Evolutionary conservation across 2,888 invertebrate genomes (phyloP).

Genomic region (Dusona sp.): DNA sequence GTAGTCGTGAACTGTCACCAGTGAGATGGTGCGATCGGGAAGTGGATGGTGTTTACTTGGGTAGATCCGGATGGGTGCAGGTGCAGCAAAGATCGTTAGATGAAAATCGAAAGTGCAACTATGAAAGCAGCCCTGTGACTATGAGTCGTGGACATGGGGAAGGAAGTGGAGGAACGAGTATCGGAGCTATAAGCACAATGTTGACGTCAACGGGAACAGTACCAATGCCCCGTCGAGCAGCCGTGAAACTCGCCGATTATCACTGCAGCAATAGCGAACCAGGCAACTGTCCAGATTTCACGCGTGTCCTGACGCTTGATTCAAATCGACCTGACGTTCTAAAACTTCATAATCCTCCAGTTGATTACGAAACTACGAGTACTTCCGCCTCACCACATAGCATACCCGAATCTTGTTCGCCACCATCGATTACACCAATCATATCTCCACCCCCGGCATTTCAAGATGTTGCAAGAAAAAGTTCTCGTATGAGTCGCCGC

Average conservation of each 20-base stretch:
- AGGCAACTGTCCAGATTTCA: constrained; percentile 79
- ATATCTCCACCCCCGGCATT: constrained; percentile 90
- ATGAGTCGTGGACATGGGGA: constrained; percentile 52
- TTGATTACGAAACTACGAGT: constrained; percentile 81
- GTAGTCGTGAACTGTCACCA: constrained; percentile 86
- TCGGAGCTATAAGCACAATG: constrained; percentile 70
- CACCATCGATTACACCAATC: constrained; percentile 89
- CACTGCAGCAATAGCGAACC: constrained; percentile 84
- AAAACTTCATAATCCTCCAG: constrained; percentile 80
- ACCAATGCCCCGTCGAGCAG: constrained; percentile 84
- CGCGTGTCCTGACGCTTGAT: constrained; percentile 74
- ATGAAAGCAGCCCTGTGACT: constrained; percentile 74
- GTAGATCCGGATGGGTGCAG: constrained; percentile 87
- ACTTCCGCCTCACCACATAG: constrained; percentile 83
- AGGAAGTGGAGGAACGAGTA: constrained; percentile 50
- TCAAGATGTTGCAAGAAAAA: constrained; percentile 85
- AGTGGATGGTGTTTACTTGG: constrained; percentile 87
- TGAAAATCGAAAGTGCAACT: constrained; percentile 84
- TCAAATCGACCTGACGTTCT: constrained; percentile 81
- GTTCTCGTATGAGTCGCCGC: constrained; percentile 68
- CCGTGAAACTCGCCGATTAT: constrained; percentile 86
- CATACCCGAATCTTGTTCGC: constrained; percentile 85
- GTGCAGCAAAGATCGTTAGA: constrained; percentile 87
- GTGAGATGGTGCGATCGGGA: constrained; percentile 87
- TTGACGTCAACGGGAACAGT: constrained; percentile 80